Evolutionary conservation across 2,113 vertebrate genomes (phyloP).

Genomic region (Orientallactaga bullata): DNA sequence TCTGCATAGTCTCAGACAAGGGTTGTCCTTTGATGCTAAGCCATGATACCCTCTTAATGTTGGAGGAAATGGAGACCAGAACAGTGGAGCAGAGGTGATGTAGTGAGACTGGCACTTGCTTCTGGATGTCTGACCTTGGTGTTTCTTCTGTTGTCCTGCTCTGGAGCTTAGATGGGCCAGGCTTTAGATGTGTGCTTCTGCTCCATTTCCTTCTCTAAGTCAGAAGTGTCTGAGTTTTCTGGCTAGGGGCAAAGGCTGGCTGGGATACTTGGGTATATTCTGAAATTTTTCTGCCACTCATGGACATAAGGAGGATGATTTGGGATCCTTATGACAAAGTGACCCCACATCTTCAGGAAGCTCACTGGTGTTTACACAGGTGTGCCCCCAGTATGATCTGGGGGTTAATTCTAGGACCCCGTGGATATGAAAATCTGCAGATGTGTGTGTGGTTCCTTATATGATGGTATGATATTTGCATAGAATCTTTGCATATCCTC

Average conservation of each 20-base stretch:
- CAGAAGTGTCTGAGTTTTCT: neutral
- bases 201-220: neutral
- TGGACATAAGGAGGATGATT: neutral
- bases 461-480: neutral
- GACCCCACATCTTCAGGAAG: neutral
- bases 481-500: neutral
- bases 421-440: too few relatives aligned
- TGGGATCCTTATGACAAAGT: neutral
- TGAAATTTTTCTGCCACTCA: neutral
- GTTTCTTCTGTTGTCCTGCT: neutral
- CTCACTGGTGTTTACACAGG: neutral
- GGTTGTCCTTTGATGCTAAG: neutral
- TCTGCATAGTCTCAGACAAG: neutral
- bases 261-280: neutral
- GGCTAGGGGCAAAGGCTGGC: neutral
- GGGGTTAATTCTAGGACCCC: neutral
- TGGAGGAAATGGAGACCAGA: neutral
- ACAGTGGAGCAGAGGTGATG: too few relatives aligned
- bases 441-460: neutral
- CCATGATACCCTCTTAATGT: neutral
- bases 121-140: neutral
- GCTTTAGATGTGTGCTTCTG: too few relatives aligned
- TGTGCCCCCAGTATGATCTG: neutral
- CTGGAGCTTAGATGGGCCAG: neutral
- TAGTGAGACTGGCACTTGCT: neutral